Percentiles rank a stretch among this genome's conserved stretches.
These are phyloP conservation scores for Andrena flavipes DNA, from an alignment of 2,888 invertebrate genomes.

Conservation along the genomic window DNA sequence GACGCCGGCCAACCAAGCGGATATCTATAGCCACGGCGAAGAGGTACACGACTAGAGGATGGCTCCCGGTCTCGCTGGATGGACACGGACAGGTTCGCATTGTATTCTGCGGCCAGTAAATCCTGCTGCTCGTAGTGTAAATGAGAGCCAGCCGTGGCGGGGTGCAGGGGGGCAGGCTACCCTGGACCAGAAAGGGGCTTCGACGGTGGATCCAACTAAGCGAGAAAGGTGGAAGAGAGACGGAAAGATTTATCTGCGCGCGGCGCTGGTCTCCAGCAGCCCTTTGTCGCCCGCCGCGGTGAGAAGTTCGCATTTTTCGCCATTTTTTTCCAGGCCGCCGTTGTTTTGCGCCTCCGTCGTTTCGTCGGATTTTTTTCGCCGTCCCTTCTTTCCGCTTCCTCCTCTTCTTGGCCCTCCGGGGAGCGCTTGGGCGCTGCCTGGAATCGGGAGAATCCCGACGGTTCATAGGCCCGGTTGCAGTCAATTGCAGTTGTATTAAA, in stretches of 20 bases:
- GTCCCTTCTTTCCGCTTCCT: not conserved
- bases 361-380: slow-evolving; percentile 40
- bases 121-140: slow-evolving; percentile 83
- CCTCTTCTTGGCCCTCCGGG: not conserved
- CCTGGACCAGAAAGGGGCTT: slow-evolving; percentile 63
- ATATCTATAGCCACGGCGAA: slow-evolving; percentile 79
- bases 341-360: slow-evolving; percentile 25
- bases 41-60: slow-evolving; percentile 77
- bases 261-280: slow-evolving; percentile 71
- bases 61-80: slow-evolving; percentile 80
- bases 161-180: slow-evolving; percentile 37
- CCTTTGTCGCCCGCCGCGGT: slow-evolving; percentile 83
- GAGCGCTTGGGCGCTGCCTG: not conserved
- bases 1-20: slow-evolving; percentile 59
- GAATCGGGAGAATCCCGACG: slow-evolving; percentile 16
- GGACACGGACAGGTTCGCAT: slow-evolving; percentile 84
- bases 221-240: slow-evolving; percentile 60
- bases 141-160: slow-evolving; percentile 78
- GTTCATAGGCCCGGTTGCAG: not conserved
- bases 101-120: slow-evolving; percentile 84
- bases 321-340: slow-evolving; percentile 76
- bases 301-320: slow-evolving; percentile 84
- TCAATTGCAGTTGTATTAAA: not conserved
- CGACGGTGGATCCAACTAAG: slow-evolving; percentile 46
- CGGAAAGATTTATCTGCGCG: slow-evolving; percentile 77